A percentile compares a stretch with the other conserved stretches of the same genome.
phyloP scores from a whole-genome alignment of 2,113 vertebrate genomes.

The Castor canadensis region DNA sequence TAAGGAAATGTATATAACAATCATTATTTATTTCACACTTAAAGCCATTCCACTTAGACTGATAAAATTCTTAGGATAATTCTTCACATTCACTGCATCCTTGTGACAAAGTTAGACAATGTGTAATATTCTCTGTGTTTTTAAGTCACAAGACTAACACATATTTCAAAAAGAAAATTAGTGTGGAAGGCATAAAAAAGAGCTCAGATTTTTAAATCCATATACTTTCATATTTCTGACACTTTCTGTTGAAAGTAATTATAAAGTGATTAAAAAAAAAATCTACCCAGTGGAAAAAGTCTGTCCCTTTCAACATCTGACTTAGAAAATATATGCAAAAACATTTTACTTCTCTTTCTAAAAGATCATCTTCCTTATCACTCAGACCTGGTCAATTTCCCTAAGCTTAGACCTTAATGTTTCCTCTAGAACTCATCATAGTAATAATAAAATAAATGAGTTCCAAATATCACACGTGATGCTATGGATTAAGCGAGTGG shows the following conservation, averaged over 20 bases:
- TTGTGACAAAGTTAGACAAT: constrained; percentile 13
- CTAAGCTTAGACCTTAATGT: background rate
- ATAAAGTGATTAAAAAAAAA: background rate
- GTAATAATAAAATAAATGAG: background rate
- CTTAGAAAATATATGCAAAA: background rate
- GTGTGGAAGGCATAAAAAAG: constrained; percentile 41
- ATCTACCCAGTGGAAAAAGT: background rate
- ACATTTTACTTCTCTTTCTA: background rate
- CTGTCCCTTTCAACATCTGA: constrained; percentile 25
- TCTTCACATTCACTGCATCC: background rate
- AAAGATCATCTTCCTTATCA: background rate
- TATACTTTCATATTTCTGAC: constrained; percentile 14
- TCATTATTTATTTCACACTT: background rate
- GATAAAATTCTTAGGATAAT: background rate
- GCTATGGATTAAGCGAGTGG: too few species aligned
- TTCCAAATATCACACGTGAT: background rate
- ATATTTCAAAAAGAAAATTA: constrained; percentile 64
- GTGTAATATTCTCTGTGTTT: background rate
- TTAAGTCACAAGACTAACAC: constrained; percentile 38
- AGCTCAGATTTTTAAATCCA: constrained; percentile 22
- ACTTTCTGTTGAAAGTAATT: constrained; percentile 53
- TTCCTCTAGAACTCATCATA: background rate
- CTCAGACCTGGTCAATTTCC: background rate
- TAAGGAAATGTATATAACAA: background rate
- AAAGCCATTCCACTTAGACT: background rate